Percentiles rank a stretch among this genome's conserved stretches.
Evolutionary conservation across 2,113 vertebrate genomes (phyloP).

Genomic region (Colossoma macropomum): DNA sequence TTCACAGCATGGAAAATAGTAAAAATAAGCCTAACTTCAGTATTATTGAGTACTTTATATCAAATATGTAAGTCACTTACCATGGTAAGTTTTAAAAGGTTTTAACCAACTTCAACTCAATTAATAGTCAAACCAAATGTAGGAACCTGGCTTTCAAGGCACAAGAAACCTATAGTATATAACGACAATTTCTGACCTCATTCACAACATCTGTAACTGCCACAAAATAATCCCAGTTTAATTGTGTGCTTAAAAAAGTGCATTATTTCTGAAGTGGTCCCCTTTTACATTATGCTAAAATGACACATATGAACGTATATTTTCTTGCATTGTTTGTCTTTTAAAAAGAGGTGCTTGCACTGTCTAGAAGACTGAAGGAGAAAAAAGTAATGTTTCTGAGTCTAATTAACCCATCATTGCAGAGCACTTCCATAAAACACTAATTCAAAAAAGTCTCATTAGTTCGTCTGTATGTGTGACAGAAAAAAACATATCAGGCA

Average conservation of each 20-base stretch:
- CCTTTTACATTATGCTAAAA: not conserved
- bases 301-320: not conserved
- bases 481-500: not conserved
- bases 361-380: not conserved
- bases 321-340: not conserved
- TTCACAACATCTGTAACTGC: not conserved
- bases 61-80: no score
- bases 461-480: not conserved
- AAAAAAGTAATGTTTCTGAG: not conserved
- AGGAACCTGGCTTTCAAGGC: no score
- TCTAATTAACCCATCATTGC: not conserved
- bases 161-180: no score
- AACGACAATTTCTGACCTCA: not conserved
- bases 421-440: not conserved
- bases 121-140: not conserved
- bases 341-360: not conserved
- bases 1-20: not conserved
- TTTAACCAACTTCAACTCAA: not conserved
- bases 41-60: not conserved
- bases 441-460: not conserved
- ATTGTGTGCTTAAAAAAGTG: not conserved
- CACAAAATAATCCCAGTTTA: not conserved
- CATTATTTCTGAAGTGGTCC: not conserved
- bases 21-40: not conserved
- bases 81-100: no score